A percentile compares a stretch with the other conserved stretches of the same genome.
phyloP scores from a whole-genome alignment of 2,113 vertebrate genomes.

The Dipodomys merriami region DNA sequence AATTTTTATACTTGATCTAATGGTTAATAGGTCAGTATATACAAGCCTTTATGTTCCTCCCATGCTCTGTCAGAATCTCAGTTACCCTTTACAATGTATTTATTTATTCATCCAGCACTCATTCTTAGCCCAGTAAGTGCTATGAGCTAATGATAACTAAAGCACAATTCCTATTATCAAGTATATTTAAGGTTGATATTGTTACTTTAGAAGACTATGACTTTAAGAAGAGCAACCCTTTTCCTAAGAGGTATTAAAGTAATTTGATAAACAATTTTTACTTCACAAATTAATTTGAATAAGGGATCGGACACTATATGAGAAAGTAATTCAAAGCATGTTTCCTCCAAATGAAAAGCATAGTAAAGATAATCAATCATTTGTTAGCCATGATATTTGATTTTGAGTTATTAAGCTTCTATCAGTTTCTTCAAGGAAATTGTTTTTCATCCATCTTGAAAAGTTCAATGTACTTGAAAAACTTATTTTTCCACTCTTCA shows the following conservation, averaged over 20 bases:
- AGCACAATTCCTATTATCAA: neutral
- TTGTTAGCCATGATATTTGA: conserved; percentile 14
- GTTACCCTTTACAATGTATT: neutral
- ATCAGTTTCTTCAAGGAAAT: neutral
- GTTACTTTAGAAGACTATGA: neutral
- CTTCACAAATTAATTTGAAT: conserved; percentile 26
- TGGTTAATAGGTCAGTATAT: conserved; percentile 23
- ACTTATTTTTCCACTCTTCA: neutral
- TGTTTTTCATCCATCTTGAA: neutral
- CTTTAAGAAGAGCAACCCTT: conserved; percentile 7
- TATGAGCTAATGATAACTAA: conserved; percentile 19
- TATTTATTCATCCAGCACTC: conserved; percentile 39
- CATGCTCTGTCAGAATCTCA: neutral
- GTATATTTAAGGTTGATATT: neutral
- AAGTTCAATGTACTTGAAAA: conserved; percentile 35
- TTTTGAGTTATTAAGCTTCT: conserved; percentile 26
- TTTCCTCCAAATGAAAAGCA: conserved; percentile 36
- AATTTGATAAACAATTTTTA: conserved; percentile 37
- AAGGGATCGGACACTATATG: neutral
- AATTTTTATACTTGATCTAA: conserved; percentile 15
- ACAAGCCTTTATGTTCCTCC: conserved; percentile 40
- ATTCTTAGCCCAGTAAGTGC: neutral
- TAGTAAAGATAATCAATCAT: conserved; percentile 11
- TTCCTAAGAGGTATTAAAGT: neutral
- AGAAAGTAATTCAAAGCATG: neutral